A percentile compares a stretch with the other conserved stretches of the same genome.
Conservation (phyloP, 1,140 invertebrate species). For the Diorhabda carinulata region DNA sequence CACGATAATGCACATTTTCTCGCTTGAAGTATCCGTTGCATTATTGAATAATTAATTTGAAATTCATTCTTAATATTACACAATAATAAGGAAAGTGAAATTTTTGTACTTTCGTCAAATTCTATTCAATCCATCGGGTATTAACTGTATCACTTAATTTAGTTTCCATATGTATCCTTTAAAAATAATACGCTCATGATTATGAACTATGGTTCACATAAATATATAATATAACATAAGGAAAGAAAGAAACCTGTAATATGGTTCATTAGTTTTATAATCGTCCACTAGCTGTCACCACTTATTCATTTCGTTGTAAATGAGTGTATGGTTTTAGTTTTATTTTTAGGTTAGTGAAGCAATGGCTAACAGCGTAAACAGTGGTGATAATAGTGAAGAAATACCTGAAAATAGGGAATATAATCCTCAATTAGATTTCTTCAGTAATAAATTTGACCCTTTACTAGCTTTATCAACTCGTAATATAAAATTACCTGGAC, state of each 20-base stretch:
- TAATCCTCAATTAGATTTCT: slow-evolving; percentile 61
- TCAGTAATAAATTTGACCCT: slow-evolving; percentile 64
- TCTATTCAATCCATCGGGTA: too few relatives aligned
- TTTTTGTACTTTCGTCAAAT: background rate
- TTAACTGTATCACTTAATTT: too few relatives aligned
- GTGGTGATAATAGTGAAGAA: slow-evolving; percentile 27
- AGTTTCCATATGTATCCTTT: too few relatives aligned
- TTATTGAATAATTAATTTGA: slow-evolving; percentile 12
- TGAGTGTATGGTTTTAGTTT: background rate
- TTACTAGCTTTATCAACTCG: slow-evolving; percentile 60
- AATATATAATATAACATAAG: too few relatives aligned
- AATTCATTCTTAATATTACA: slow-evolving; percentile 3
- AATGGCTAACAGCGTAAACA: background rate
- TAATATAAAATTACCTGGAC: slow-evolving; percentile 51
- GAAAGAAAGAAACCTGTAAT: background rate
- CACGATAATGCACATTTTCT: slow-evolving; percentile 18
- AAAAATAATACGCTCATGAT: too few relatives aligned
- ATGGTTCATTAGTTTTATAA: too few relatives aligned
- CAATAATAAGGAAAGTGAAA: slow-evolving; percentile 8
- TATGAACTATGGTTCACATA: too few relatives aligned
- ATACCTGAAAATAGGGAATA: slow-evolving; percentile 41
- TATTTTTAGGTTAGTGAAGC: background rate
- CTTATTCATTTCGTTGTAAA: background rate
- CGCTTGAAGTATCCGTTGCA: slow-evolving; percentile 6
- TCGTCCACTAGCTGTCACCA: background rate